Evolutionary conservation across 2,888 invertebrate species (phyloP).

Genomic region (Escarpia spicata): DNA sequence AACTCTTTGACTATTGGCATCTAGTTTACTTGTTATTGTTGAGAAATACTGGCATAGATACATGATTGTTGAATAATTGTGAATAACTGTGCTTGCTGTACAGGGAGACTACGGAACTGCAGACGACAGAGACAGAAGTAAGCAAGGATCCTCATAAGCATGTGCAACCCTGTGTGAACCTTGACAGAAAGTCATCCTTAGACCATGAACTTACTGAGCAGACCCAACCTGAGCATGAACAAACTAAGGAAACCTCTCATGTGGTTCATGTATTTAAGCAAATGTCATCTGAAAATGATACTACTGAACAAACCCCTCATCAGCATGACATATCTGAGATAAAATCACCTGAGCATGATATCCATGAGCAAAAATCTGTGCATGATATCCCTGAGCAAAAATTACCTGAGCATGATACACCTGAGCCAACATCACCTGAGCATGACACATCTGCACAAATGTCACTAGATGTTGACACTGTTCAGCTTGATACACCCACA

Average conservation of each 20-base stretch:
- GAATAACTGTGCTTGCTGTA: neutral
- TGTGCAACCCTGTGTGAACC: neutral
- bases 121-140: neutral
- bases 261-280: neutral
- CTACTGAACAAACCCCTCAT: neutral
- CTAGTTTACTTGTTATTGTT: neutral
- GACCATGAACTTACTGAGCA: neutral
- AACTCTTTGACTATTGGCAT: neutral
- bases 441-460: neutral
- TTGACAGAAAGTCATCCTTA: neutral
- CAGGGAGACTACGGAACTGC: neutral
- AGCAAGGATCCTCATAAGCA: conserved; percentile 16
- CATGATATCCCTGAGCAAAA: neutral
- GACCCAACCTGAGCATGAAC: neutral
- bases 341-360: too few relatives aligned
- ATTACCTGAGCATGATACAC: neutral
- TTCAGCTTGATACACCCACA: neutral
- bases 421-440: neutral
- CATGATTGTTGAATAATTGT: neutral
- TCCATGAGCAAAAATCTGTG: too few relatives aligned
- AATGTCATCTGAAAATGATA: neutral
- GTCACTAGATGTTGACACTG: neutral
- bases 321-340: neutral
- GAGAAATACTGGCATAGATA: neutral
- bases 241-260: neutral